These are phyloP conservation scores for Petrocephalus schoutedeni DNA, from an alignment of 2,797 vertebrate species.

Conservation along the genomic window DNA sequence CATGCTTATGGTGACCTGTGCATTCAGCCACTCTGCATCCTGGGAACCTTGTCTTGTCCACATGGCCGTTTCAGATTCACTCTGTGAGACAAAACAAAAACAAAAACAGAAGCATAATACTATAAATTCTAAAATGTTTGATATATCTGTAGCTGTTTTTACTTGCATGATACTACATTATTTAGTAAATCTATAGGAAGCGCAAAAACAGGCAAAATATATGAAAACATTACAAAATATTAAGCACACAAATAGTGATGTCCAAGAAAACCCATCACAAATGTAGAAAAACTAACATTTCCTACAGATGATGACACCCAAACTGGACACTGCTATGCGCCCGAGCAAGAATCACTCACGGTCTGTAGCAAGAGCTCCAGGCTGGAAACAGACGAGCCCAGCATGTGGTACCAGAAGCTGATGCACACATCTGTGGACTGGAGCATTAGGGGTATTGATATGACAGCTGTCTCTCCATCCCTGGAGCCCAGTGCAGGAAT, in stretches of 20 bases:
- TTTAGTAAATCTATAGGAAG: not conserved
- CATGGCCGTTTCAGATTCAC: slow-evolving; percentile 39
- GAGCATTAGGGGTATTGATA: slow-evolving; percentile 46
- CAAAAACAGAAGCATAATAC: not conserved
- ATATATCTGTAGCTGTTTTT: not conserved
- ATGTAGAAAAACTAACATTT: not conserved
- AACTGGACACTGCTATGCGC: not conserved
- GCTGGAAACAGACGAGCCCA: slow-evolving; percentile 57
- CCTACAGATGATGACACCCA: not conserved
- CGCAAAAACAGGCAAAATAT: not conserved
- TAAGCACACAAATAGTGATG: not conserved
- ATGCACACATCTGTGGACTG: slow-evolving; percentile 52
- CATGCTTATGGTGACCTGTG: slow-evolving; percentile 51
- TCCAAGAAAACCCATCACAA: not conserved
- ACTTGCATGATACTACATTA: not conserved
- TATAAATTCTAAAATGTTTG: not conserved
- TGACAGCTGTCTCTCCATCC: slow-evolving; percentile 41
- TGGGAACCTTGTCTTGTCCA: slow-evolving; percentile 61
- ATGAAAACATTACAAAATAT: not conserved
- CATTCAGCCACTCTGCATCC: slow-evolving; percentile 54
- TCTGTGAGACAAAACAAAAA: slow-evolving; percentile 39
- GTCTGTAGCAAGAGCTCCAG: slow-evolving; percentile 56
- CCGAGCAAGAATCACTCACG: slow-evolving; percentile 36
- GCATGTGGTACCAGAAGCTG: slow-evolving; percentile 67
- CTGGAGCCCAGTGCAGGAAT: slow-evolving; percentile 53